These are phyloP conservation scores for Dinoponera quadriceps DNA, from an alignment of 1,140 invertebrate species.

Conservation along the genomic window DNA sequence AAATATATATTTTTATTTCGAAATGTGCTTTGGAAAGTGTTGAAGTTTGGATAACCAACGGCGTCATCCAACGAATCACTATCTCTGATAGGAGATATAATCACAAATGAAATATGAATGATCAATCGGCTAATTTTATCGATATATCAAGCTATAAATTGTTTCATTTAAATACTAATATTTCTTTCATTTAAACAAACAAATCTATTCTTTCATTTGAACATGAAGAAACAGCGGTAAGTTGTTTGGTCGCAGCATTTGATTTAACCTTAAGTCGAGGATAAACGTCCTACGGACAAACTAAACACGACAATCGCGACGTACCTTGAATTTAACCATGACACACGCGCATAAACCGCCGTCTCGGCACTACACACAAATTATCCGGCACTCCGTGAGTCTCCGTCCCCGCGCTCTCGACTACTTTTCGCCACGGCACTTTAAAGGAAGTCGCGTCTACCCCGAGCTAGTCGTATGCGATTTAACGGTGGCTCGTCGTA, in stretches of 20 bases:
- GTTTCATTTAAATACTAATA: background rate
- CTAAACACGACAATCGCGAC: slow-evolving; percentile 41
- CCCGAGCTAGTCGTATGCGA: slow-evolving; percentile 51
- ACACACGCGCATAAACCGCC: slow-evolving; percentile 71
- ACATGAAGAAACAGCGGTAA: background rate
- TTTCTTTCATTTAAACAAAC: background rate
- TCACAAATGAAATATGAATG: too few species aligned
- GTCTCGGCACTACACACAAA: slow-evolving; percentile 71
- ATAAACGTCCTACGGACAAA: background rate
- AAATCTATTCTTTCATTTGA: background rate
- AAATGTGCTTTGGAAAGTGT: too few species aligned
- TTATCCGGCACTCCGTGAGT: slow-evolving; percentile 32
- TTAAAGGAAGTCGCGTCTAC: slow-evolving; percentile 56
- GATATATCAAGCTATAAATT: too few species aligned
- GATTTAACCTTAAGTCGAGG: background rate
- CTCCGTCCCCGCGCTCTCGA: background rate
- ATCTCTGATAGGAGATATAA: too few species aligned
- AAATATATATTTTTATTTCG: too few species aligned
- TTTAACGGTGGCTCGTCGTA: slow-evolving; percentile 49
- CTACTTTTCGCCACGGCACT: slow-evolving; percentile 50
- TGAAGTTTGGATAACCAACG: too few species aligned
- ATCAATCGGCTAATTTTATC: too few species aligned
- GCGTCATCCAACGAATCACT: too few species aligned
- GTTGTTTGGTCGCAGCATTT: background rate
- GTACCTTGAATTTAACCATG: slow-evolving; percentile 82